These are phyloP conservation scores for Zosterops japonicus DNA, from an alignment of 2,113 vertebrate species.

Conservation along the genomic window DNA sequence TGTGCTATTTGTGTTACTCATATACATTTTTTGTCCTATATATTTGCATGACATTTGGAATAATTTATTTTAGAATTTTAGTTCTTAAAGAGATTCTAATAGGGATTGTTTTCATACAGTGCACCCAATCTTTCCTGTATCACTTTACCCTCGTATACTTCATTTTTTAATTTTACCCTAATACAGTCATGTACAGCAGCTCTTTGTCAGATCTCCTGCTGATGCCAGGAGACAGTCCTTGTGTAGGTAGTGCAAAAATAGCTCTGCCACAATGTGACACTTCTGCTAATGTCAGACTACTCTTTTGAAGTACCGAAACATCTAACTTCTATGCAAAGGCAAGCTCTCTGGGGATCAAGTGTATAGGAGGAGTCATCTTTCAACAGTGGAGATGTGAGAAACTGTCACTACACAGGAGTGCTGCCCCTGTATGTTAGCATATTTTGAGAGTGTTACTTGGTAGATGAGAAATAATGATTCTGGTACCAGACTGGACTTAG, in stretches of 20 bases:
- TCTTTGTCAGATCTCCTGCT: background rate
- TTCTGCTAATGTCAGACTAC: constrained; percentile 3
- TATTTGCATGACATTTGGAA: background rate
- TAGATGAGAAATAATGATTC: background rate
- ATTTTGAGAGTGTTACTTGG: background rate
- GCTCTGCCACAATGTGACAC: background rate
- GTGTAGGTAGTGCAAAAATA: constrained; percentile 14
- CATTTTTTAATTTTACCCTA: background rate
- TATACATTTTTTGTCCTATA: background rate
- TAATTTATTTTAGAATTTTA: background rate
- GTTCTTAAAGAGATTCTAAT: background rate
- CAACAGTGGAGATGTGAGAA: background rate
- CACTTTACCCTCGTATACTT: background rate
- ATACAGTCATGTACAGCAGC: background rate
- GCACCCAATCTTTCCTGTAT: background rate
- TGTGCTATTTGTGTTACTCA: background rate
- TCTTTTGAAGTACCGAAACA: constrained; percentile 14
- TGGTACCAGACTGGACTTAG: background rate
- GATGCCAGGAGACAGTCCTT: background rate
- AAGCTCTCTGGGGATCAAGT: background rate
- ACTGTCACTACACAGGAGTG: background rate
- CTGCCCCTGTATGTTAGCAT: background rate
- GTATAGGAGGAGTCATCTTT: background rate
- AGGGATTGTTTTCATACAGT: background rate
- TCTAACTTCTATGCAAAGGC: background rate